Evolutionary conservation across 2,888 invertebrate genomes (phyloP).

Genomic region (Baronia brevicornis): DNA sequence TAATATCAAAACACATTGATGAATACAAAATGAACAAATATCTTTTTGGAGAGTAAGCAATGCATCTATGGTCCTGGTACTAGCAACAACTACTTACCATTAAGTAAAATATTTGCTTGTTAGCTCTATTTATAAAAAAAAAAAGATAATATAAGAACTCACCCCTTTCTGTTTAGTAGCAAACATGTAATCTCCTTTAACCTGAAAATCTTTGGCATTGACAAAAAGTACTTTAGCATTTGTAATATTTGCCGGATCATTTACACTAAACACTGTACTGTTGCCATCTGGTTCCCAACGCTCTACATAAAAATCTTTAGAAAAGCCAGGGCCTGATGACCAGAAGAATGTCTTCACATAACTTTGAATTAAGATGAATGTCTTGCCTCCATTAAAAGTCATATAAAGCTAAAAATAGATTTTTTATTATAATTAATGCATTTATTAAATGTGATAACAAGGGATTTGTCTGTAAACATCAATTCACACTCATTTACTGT

Average conservation of each 20-base stretch:
- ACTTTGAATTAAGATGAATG: constrained; percentile 81
- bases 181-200: constrained; percentile 90
- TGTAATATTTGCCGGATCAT: constrained; percentile 61
- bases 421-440: constrained; percentile 1
- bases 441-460: background rate
- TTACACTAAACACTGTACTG: constrained; percentile 83
- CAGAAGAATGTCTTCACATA: constrained; percentile 88
- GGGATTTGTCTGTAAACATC: too few species aligned
- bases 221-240: constrained; percentile 76
- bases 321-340: constrained; percentile 70
- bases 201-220: constrained; percentile 87
- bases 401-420: constrained; percentile 79
- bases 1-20: too few species aligned
- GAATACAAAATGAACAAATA: too few species aligned
- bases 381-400: constrained; percentile 83
- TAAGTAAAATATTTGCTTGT: background rate
- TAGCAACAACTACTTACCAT: too few species aligned
- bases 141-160: constrained; percentile 27
- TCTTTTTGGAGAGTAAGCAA: background rate
- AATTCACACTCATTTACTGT: too few species aligned
- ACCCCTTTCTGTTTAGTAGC: constrained; percentile 83
- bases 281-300: constrained; percentile 77
- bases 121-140: constrained; percentile 2
- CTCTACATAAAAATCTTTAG: constrained; percentile 79
- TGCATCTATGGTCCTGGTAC: background rate